Conservation (phyloP, 2,113 vertebrate species). For the Scatophagus argus region DNA sequence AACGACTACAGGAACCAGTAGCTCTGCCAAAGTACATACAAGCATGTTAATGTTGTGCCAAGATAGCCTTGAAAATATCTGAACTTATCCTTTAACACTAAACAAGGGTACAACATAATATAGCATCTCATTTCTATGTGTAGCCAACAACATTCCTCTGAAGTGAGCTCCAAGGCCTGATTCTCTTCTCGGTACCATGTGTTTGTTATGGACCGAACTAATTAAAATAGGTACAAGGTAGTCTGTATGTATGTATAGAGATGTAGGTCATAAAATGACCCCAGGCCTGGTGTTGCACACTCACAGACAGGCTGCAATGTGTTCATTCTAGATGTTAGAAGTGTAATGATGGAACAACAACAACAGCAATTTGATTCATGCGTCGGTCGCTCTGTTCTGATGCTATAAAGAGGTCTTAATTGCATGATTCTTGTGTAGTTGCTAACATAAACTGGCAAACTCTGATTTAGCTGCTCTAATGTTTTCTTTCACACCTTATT, state of each 20-base stretch:
- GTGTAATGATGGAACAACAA: background rate
- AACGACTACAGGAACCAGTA: background rate
- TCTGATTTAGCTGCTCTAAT: background rate
- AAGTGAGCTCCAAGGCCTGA: slow-evolving; percentile 21
- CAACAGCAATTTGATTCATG: slow-evolving; percentile 6
- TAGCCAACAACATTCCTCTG: background rate
- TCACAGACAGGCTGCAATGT: background rate
- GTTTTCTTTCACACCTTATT: background rate
- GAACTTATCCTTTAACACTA: background rate
- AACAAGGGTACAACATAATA: background rate
- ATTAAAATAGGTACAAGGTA: slow-evolving; percentile 24
- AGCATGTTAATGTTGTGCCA: background rate
- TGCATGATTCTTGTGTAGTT: background rate
- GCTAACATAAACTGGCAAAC: background rate
- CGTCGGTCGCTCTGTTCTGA: background rate
- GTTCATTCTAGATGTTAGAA: background rate
- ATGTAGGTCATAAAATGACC: slow-evolving; percentile 55
- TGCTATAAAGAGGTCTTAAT: background rate
- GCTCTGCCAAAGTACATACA: background rate
- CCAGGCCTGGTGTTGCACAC: slow-evolving; percentile 11
- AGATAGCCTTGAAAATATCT: background rate
- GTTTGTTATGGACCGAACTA: background rate
- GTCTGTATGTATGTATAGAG: slow-evolving; percentile 17
- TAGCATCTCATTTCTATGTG: slow-evolving; percentile 2
- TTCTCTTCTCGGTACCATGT: slow-evolving; percentile 9